A percentile compares a stretch with the other conserved stretches of the same genome.
These are phyloP conservation scores for Thymelicus acteon DNA, from an alignment of 2,888 invertebrate species.

Conservation along the genomic window DNA sequence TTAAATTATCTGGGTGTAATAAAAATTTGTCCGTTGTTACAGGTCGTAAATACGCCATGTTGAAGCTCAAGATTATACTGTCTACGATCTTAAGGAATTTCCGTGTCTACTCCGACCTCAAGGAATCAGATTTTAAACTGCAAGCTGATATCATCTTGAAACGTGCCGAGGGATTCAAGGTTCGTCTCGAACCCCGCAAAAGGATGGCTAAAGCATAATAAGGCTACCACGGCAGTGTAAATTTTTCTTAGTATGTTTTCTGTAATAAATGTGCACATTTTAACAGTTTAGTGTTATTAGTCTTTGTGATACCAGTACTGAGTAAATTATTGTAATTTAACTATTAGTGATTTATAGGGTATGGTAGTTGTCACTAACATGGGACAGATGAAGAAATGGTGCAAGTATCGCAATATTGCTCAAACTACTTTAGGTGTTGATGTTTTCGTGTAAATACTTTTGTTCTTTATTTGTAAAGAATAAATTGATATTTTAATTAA, in stretches of 20 bases:
- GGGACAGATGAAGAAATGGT: conserved; percentile 49
- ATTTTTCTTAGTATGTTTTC: conserved; percentile 44
- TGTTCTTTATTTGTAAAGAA: conserved; percentile 52
- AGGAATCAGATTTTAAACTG: conserved; percentile 88
- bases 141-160: conserved; percentile 92
- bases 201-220: conserved; percentile 65
- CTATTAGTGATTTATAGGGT: conserved; percentile 56
- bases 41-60: conserved; percentile 93
- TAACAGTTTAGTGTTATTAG: conserved; percentile 50
- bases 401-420: conserved; percentile 53
- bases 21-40: conserved; percentile 46
- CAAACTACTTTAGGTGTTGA: conserved; percentile 51
- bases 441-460: conserved; percentile 63
- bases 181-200: conserved; percentile 88
- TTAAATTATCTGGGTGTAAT: conserved; percentile 20
- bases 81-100: conserved; percentile 91
- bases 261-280: conserved; percentile 53
- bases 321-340: conserved; percentile 63
- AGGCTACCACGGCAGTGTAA: conserved; percentile 37
- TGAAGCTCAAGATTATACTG: conserved; percentile 91
- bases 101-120: conserved; percentile 87
- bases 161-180: conserved; percentile 90
- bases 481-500: conserved; percentile 49
- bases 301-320: conserved; percentile 63
- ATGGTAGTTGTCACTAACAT: conserved; percentile 59